Conservation (phyloP, 2,797 vertebrate genomes). For the Otolemur crassicaudatus region DNA sequence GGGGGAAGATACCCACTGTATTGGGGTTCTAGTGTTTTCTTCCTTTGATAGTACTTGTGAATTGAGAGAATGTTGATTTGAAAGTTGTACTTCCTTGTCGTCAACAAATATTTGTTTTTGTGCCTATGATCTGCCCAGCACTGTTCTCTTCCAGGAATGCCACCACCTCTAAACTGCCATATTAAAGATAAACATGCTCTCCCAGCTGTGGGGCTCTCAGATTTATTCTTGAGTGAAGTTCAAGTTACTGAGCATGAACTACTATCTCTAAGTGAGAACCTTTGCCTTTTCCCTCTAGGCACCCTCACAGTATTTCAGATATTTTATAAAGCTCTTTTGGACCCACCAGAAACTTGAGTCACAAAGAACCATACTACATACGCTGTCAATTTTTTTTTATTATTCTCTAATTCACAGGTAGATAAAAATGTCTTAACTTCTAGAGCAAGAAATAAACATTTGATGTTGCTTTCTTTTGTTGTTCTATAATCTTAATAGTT, state of each 20-base stretch:
- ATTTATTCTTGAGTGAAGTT: constrained; percentile 3
- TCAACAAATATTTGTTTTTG: constrained; percentile 36
- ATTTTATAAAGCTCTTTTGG: background rate
- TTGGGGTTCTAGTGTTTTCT: constrained; percentile 37
- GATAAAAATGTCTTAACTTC: constrained; percentile 20
- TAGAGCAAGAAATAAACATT: constrained; percentile 30
- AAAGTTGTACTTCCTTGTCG: background rate
- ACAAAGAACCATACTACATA: background rate
- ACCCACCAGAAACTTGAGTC: background rate
- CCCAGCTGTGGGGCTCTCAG: background rate
- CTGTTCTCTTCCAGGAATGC: constrained; percentile 40
- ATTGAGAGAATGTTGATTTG: constrained; percentile 11
- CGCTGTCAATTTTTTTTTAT: background rate
- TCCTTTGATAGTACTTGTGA: background rate
- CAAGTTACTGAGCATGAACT: background rate
- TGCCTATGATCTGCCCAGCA: background rate
- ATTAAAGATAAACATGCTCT: constrained; percentile 10
- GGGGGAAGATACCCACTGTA: background rate
- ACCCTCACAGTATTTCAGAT: background rate
- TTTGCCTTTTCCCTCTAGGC: background rate
- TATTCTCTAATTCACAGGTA: constrained; percentile 28
- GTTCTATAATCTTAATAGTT: background rate
- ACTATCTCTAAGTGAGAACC: background rate
- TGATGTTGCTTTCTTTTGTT: background rate
- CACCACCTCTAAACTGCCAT: background rate